These are phyloP conservation scores for Papio anubis DNA, from an alignment of 2,113 vertebrate genomes.

Conservation along the genomic window DNA sequence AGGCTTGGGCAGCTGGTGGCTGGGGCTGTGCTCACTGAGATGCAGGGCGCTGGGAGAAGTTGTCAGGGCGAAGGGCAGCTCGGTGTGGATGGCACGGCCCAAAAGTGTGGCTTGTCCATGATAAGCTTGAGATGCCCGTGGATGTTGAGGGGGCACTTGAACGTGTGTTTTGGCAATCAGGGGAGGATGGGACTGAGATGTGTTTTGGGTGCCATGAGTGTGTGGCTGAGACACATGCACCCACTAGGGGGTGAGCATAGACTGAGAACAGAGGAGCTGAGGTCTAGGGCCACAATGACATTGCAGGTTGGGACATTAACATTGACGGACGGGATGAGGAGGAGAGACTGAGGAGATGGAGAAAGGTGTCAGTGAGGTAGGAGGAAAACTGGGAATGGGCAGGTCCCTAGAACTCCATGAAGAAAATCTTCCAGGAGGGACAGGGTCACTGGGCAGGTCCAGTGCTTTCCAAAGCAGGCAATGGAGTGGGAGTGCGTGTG, in stretches of 20 bases:
- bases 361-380: neutral
- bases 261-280: neutral
- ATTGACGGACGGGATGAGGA: neutral
- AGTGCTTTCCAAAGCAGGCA: neutral
- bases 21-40: neutral
- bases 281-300: neutral
- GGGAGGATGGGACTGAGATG: neutral
- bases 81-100: accelerated
- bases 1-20: accelerated
- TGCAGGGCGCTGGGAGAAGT: neutral
- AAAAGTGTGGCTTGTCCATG: neutral
- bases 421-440: neutral
- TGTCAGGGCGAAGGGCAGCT: neutral
- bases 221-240: neutral
- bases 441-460: neutral
- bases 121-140: accelerated
- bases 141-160: accelerated
- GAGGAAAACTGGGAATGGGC: neutral
- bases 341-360: neutral
- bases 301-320: neutral
- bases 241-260: accelerated
- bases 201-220: neutral
- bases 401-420: neutral
- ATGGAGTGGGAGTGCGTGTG: neutral
- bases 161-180: accelerated